These are phyloP conservation scores for Elachura formosa DNA, from an alignment of 2,113 vertebrate species.

Conservation along the genomic window DNA sequence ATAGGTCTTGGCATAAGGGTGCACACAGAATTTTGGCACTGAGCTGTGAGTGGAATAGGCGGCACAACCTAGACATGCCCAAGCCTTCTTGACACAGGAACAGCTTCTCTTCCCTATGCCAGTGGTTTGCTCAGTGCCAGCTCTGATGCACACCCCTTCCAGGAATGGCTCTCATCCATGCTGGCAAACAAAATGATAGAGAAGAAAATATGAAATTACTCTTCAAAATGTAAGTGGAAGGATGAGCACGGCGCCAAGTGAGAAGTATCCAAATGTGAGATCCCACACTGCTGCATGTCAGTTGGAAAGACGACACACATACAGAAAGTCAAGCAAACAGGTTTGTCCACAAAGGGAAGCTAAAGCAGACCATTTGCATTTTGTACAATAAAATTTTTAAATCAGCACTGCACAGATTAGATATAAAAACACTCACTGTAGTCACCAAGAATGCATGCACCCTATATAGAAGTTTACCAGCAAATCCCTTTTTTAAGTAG, in stretches of 20 bases:
- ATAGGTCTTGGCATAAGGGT: conserved; percentile 61
- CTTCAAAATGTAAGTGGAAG: conserved; percentile 79
- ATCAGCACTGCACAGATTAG: not conserved
- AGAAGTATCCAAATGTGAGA: conserved; percentile 75
- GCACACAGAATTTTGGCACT: conserved; percentile 59
- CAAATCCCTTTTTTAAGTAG: not conserved
- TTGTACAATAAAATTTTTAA: conserved; percentile 32
- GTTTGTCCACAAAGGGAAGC: conserved; percentile 38
- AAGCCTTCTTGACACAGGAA: conserved; percentile 75
- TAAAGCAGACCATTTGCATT: conserved; percentile 5
- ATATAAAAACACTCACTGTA: conserved; percentile 28
- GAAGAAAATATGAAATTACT: conserved; percentile 83
- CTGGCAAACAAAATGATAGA: conserved; percentile 78
- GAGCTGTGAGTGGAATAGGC: conserved; percentile 51
- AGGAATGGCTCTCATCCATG: conserved; percentile 79
- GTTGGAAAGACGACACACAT: conserved; percentile 57
- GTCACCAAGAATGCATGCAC: not conserved
- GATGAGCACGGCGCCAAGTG: conserved; percentile 70
- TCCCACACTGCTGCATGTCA: conserved; percentile 77
- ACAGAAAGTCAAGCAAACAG: conserved; percentile 50
- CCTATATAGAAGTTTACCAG: conserved; percentile 26
- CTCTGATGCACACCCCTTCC: conserved; percentile 73
- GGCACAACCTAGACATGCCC: conserved; percentile 59
- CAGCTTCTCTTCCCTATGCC: conserved; percentile 75
- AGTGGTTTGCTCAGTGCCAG: conserved; percentile 69